phyloP scores from a whole-genome alignment of 1,140 invertebrate genomes.

The Acyrthosiphon pisum region DNA sequence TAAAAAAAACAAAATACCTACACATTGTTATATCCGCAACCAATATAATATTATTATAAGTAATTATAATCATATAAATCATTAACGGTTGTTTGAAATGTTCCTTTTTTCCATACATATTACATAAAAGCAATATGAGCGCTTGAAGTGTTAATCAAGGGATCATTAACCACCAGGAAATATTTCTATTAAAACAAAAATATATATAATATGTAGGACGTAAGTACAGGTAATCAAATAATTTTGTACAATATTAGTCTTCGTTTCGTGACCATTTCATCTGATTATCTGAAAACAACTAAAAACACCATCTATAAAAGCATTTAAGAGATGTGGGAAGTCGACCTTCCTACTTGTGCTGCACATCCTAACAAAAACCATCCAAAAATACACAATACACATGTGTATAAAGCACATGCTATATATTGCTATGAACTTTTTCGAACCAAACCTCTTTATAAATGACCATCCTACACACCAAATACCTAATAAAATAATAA shows the following conservation, averaged over 20 bases:
- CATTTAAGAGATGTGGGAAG: background rate
- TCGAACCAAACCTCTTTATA: background rate
- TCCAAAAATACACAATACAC: background rate
- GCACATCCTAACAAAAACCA: background rate
- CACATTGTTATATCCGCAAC: too few relatives aligned
- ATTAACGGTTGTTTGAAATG: background rate
- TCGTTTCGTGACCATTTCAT: background rate
- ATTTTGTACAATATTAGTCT: background rate
- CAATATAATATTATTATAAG: too few relatives aligned
- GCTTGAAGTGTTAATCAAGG: background rate
- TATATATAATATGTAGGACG: too few relatives aligned
- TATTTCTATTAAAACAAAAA: too few relatives aligned
- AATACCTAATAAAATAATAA: background rate
- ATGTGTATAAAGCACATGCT: background rate
- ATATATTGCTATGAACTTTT: background rate
- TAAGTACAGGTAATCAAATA: background rate
- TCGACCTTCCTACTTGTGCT: background rate
- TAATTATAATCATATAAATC: too few relatives aligned
- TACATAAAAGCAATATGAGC: background rate
- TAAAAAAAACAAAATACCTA: too few relatives aligned
- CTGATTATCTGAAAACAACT: background rate
- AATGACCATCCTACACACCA: background rate
- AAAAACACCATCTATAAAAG: background rate
- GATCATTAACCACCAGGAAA: background rate
- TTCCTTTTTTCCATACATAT: background rate